Base-by-base conservation (phyloP, 2,113 vertebrate genomes). In the Ctenomys sociabilis region DNA sequence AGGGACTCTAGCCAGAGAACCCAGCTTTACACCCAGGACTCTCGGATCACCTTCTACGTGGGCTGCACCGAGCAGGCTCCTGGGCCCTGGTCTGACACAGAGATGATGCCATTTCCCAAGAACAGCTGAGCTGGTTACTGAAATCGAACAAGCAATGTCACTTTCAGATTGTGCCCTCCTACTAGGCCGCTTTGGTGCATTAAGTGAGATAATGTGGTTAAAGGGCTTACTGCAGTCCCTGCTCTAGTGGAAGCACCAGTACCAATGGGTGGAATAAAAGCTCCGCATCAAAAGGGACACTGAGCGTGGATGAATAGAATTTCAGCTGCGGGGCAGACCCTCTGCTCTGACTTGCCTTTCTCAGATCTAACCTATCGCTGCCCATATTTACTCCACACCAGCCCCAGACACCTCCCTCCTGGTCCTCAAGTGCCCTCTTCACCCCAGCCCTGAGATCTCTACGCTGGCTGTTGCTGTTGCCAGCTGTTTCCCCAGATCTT, bases 31-130 rank as follows among this genome's bases (percentile, higher is more conserved):
- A 91, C 85, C 77, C 6, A 81, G 86, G 63, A 52, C 77, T 82
- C 92, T 97, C 85, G 96, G 96, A 96, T 96, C 90, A 92, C 87
- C 24, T 70, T 94, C 75, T 73, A 89, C 66, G 78, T 52, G 45
- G 81, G 91, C 64, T 82, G 75, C 32, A 2, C 85, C 66, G 2
- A 35, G 66, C 64, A 37, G 26, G 35, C 85, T 88, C 90, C 90
- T 37, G 61, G 82, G 88, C 45, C 40, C 82, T 93, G 72, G 85
- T 85, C 43, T 40, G 63, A 43, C 37, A 26, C 52, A 19, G 66
- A 88, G 75, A 89, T 75, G 70, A 66, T 88, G 35, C 83, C 30
- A 35, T 24, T 94, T 70, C 73, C 81, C 83, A 21, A 43, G 54
- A 57, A 89, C 84, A 37, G 75, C 86, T 16, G 75, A 92, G 82